Evolutionary conservation across 1,140 invertebrate genomes (phyloP), one percentile per base, ranked within the genome.

Genomic region (Drosophila arawakana): DNA sequence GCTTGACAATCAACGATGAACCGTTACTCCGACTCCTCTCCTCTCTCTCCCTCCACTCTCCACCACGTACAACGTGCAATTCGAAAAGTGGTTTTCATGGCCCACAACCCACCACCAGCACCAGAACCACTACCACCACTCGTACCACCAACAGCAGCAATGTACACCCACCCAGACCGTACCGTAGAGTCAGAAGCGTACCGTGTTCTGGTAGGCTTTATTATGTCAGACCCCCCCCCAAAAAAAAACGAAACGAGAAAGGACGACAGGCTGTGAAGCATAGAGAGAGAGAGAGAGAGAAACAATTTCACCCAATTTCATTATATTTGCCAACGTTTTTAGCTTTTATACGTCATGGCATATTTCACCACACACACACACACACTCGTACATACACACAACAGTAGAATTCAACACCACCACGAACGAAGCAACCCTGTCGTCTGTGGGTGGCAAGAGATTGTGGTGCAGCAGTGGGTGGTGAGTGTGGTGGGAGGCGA

Each of bases 271-370:
- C 9, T 2, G 30, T 8, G 35, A 34, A 50, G 13, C 46, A 37
- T n/a, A 5, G 59, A 39, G 58, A 54, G 59, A 43, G 75, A 49
- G 76, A 54, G 59, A 43, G 75, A 49, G 76, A 68, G 68, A 47
- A 61, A 69, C 73, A 75, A 85, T 85, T 89, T 89, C 85, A 90
- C 85, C 85, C 85, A 89, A 89, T 89, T 89, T 89, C 85, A 89
- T 89, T 89, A 89, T 89, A 89, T 89, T 89, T 89, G 85, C 85
- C 86, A 90, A 90, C 85, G 81, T 89, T 89, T 89, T 89, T 85
- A 89, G 85, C 85, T 90, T 89, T 89, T 89, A 90, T 89, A 89
- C 85, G 81, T 85, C 85, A 89, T 89, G 84, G 84, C 81, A 90
- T 89, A 86, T 89, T 89, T 89, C 84, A 89, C 84, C 84, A 90